Evolutionary conservation across 2,113 vertebrate genomes (phyloP).

Genomic region (Periophthalmodon schlosseri): DNA sequence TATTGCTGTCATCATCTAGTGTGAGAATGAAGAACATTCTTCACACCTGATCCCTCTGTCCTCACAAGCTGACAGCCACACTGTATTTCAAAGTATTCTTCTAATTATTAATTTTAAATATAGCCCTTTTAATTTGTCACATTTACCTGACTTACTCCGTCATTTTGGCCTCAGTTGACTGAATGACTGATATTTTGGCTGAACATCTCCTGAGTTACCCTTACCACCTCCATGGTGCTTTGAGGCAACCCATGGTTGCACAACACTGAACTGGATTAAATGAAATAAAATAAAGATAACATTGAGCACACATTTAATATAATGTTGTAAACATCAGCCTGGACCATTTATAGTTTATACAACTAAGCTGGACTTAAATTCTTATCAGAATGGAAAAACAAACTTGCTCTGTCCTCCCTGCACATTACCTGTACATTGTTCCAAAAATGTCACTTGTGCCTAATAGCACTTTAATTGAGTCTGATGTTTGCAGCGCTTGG

Average conservation of each 20-base stretch:
- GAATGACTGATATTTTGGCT: neutral
- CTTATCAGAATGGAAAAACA: conserved; percentile 31
- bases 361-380: neutral
- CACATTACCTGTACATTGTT: conserved; percentile 26
- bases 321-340: neutral
- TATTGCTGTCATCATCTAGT: no score
- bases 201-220: neutral
- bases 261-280: neutral
- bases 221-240: neutral
- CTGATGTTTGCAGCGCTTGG: conserved; percentile 63
- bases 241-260: neutral
- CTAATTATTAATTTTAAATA: no score
- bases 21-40: no score
- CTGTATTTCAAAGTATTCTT: no score
- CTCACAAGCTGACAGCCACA: no score
- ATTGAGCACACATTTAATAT: neutral
- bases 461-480: conserved; percentile 54
- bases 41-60: no score
- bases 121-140: neutral
- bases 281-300: neutral
- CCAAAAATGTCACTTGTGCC: conserved; percentile 46
- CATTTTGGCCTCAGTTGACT: neutral
- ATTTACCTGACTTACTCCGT: neutral
- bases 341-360: neutral
- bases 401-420: neutral